Conservation (phyloP, 2,888 invertebrate genomes). For the Caenorhabditis zanzibari region DNA sequence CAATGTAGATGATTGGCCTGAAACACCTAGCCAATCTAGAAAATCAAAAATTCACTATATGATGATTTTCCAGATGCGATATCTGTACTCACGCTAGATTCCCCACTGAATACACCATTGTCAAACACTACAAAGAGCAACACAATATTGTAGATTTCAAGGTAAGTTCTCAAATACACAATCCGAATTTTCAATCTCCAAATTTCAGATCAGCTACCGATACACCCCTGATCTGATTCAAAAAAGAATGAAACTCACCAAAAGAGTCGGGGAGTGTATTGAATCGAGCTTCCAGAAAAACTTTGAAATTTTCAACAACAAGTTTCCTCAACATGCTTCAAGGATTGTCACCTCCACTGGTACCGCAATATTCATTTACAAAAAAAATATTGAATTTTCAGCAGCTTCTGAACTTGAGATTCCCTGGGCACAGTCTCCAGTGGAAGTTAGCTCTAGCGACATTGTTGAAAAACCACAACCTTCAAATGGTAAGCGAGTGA, state of each 20-base stretch:
- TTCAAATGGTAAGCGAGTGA: not conserved
- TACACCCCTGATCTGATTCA: conserved; percentile 33
- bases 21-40: no score
- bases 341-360: not conserved
- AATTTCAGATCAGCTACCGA: conserved; percentile 52
- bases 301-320: not conserved
- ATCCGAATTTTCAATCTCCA: not conserved
- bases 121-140: conserved; percentile 64
- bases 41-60: not conserved
- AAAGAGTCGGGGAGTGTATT: not conserved
- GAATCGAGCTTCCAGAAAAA: not conserved
- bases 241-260: not conserved
- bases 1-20: no score
- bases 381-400: no score
- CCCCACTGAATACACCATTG: conserved; percentile 74
- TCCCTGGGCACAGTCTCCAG: no score
- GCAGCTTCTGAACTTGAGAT: no score
- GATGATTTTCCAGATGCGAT: conserved; percentile 68
- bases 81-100: conserved; percentile 74
- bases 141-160: conserved; percentile 71
- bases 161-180: conserved; percentile 47
- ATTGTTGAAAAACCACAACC: not conserved
- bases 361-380: no score
- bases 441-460: not conserved
- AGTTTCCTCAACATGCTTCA: not conserved